Conservation (phyloP, 1,140 invertebrate genomes). For the Zaprionus ornatus region DNA sequence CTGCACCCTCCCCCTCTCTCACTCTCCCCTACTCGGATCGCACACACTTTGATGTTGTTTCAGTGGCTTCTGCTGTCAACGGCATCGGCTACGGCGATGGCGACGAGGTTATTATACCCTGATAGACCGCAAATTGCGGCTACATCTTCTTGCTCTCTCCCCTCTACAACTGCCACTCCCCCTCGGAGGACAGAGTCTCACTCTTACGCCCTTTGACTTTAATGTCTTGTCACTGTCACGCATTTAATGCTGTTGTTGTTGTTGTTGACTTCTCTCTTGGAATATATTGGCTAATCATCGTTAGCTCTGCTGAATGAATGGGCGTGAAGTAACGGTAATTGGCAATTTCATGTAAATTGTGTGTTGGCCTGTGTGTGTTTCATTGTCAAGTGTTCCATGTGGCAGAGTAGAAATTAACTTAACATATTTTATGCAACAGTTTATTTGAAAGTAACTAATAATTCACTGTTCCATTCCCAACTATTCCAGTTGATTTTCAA, state of each 20-base stretch:
- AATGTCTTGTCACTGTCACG: constrained; percentile 12
- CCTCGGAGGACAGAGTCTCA: neutral
- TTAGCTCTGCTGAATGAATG: neutral
- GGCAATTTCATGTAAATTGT: neutral
- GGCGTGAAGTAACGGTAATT: constrained; percentile 10
- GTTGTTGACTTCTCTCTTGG: constrained; percentile 15
- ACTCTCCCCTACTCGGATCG: constrained; percentile 8
- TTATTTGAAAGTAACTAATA: neutral
- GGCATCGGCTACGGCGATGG: neutral
- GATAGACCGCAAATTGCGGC: constrained; percentile 63
- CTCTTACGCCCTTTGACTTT: constrained; percentile 24
- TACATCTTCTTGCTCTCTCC: constrained; percentile 2
- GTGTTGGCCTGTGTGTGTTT: neutral
- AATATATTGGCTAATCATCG: constrained; percentile 37
- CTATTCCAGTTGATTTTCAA: too few relatives aligned
- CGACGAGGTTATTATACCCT: constrained; percentile 64
- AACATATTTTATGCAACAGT: too few relatives aligned
- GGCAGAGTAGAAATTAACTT: too few relatives aligned
- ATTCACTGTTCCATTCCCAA: too few relatives aligned
- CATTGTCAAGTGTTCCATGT: neutral
- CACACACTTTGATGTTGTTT: constrained; percentile 64
- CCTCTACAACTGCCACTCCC: neutral
- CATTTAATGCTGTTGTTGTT: constrained; percentile 4
- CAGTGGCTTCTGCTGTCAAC: constrained; percentile 49
- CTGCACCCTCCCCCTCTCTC: neutral